Percentiles rank a stretch among this genome's conserved stretches.
These are phyloP conservation scores for Uropetala carovei DNA, from an alignment of 2,888 invertebrate genomes.

Conservation along the genomic window DNA sequence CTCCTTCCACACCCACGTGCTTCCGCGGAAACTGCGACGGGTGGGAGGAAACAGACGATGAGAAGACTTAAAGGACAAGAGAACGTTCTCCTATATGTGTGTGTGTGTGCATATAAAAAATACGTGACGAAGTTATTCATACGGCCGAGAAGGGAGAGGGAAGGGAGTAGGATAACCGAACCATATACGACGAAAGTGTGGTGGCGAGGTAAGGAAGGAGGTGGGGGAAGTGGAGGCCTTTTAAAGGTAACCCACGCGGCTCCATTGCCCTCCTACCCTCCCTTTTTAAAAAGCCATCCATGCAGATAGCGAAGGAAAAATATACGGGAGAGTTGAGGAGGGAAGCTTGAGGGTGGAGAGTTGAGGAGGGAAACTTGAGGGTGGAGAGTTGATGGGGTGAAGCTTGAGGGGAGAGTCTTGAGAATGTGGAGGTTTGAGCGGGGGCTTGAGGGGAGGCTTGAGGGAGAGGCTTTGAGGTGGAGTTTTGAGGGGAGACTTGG, in stretches of 20 bases:
- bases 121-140: background rate
- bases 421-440: no score
- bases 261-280: background rate
- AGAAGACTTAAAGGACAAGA: background rate
- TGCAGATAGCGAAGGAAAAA: constrained; percentile 7
- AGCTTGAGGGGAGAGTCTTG: no score
- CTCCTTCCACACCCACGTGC: constrained; percentile 29
- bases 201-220: constrained; percentile 66
- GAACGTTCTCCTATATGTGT: background rate
- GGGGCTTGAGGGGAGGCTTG: no score
- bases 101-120: background rate
- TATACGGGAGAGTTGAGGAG: background rate
- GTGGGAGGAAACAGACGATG: constrained; percentile 1
- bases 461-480: no score
- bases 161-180: background rate
- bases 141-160: background rate
- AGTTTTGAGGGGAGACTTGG: no score
- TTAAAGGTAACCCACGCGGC: constrained; percentile 2
- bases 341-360: background rate
- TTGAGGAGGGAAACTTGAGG: no score
- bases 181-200: constrained; percentile 34
- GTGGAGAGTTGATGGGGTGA: no score
- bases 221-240: background rate
- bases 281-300: constrained; percentile 14
- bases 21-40: background rate